A percentile compares a stretch with the other conserved stretches of the same genome.
Evolutionary conservation across 2,888 invertebrate species (phyloP).

Genomic region (Dermolepida albohirtum): DNA sequence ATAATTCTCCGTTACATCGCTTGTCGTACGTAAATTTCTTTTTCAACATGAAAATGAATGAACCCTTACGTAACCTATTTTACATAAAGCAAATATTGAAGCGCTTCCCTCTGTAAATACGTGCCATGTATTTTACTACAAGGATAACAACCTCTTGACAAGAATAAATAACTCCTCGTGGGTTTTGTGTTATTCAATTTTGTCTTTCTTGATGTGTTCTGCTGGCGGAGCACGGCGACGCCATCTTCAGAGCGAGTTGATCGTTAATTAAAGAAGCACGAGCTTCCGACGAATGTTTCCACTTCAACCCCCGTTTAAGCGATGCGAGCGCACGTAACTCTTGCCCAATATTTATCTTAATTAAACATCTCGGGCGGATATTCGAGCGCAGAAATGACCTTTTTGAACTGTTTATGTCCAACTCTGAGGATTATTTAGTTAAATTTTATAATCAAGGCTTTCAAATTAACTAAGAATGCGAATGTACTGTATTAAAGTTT

Average conservation of each 20-base stretch:
- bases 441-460: conserved; percentile 13
- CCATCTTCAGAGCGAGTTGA: neutral
- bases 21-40: too few relatives aligned
- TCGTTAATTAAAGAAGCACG: conserved; percentile 2
- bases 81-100: too few relatives aligned
- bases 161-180: too few relatives aligned
- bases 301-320: neutral
- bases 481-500: neutral
- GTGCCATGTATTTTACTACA: too few relatives aligned
- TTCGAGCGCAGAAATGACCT: conserved; percentile 12
- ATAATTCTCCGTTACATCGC: too few relatives aligned
- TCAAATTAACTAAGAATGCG: neutral
- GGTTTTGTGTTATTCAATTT: too few relatives aligned
- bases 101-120: too few relatives aligned
- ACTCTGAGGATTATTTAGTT: conserved; percentile 8
- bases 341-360: conserved; percentile 22
- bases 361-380: conserved; percentile 14
- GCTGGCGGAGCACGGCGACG: too few relatives aligned
- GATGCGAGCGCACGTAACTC: conserved; percentile 4
- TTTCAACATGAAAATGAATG: too few relatives aligned
- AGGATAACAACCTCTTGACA: too few relatives aligned
- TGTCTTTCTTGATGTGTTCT: too few relatives aligned
- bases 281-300: neutral
- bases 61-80: too few relatives aligned
- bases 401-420: conserved; percentile 10